These are phyloP conservation scores for Sapayoa aenigma DNA, from an alignment of 2,113 vertebrate genomes.

Conservation along the genomic window DNA sequence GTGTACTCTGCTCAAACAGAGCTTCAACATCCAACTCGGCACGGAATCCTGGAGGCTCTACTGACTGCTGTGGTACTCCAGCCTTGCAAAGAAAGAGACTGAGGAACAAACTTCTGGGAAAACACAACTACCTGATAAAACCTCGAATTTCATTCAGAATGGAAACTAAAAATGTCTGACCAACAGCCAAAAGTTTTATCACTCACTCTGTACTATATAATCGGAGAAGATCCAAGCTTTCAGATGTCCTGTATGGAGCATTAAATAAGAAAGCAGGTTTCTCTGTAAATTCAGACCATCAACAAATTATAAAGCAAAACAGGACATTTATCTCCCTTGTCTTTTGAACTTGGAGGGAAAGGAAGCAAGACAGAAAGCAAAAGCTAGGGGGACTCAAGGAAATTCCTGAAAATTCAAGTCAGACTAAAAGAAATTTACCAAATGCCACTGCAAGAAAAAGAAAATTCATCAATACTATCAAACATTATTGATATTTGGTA, in stretches of 20 bases:
- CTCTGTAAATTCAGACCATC: background rate
- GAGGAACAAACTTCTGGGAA: background rate
- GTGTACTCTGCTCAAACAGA: background rate
- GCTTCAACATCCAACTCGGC: background rate
- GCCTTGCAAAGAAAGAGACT: background rate
- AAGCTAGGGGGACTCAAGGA: background rate
- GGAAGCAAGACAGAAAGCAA: background rate
- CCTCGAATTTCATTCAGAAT: background rate
- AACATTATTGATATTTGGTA: background rate
- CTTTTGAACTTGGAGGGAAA: background rate
- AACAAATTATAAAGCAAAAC: background rate
- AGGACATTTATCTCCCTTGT: background rate
- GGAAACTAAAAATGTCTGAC: background rate
- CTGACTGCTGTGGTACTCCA: background rate
- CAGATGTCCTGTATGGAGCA: background rate
- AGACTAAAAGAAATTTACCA: background rate
- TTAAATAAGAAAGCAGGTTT: background rate
- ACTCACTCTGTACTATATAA: background rate
- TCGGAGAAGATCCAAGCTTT: background rate
- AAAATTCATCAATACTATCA: background rate
- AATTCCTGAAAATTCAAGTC: background rate
- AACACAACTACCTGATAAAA: background rate
- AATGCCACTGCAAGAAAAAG: background rate
- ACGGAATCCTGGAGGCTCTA: background rate
- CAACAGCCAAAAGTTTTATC: background rate